phyloP scores from a whole-genome alignment of 2,888 invertebrate species.

The Nemurella pictetii region DNA sequence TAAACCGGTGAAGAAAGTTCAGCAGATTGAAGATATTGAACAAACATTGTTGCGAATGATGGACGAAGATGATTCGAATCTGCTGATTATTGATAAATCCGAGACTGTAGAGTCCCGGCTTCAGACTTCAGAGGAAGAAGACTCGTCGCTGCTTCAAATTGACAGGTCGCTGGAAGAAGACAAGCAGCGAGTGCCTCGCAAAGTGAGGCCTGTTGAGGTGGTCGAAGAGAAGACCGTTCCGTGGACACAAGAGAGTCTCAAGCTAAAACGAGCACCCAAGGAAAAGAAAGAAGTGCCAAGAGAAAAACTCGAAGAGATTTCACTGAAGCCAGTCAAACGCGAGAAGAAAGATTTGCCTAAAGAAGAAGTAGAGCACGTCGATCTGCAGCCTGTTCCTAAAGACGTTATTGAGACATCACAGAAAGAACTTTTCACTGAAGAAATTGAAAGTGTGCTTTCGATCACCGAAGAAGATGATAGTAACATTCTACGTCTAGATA shows the following conservation, averaged over 20 bases:
- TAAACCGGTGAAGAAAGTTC: slow-evolving; percentile 21
- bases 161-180: slow-evolving; percentile 21
- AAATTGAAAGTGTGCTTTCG: not conserved
- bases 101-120: slow-evolving; percentile 25
- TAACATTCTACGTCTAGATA: not conserved
- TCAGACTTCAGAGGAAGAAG: slow-evolving; percentile 34
- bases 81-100: slow-evolving; percentile 9
- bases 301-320: slow-evolving; percentile 55
- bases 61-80: slow-evolving; percentile 21
- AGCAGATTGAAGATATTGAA: slow-evolving; percentile 30
- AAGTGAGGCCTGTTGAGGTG: slow-evolving; percentile 50
- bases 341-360: slow-evolving; percentile 25
- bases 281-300: slow-evolving; percentile 51
- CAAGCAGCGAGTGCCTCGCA: not conserved
- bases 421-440: slow-evolving; percentile 38
- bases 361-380: slow-evolving; percentile 36
- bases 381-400: slow-evolving; percentile 34
- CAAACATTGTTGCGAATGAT: slow-evolving; percentile 1
- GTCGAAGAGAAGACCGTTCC: slow-evolving; percentile 45
- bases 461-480: slow-evolving; percentile 14
- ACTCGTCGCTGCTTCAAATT: slow-evolving; percentile 29
- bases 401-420: slow-evolving; percentile 7
- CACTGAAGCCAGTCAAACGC: slow-evolving; percentile 53
- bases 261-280: slow-evolving; percentile 50
- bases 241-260: slow-evolving; percentile 31